Conservation (phyloP, 1,140 invertebrate species). For the Lucilia cuprina region DNA sequence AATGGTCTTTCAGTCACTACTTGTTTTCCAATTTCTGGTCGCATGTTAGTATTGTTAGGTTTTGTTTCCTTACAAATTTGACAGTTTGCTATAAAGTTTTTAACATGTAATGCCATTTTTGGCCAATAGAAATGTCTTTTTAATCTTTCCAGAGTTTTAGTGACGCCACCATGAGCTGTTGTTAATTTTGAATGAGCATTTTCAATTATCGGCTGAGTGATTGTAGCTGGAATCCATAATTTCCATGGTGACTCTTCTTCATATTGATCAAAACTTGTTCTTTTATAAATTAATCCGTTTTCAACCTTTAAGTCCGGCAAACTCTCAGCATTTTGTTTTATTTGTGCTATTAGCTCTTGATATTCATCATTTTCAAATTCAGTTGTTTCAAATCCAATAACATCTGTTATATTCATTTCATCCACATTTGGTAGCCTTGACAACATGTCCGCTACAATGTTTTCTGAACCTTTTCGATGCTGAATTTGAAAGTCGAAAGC, state of each 20-base stretch:
- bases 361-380: conserved; percentile 6
- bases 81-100: neutral
- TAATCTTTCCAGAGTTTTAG: neutral
- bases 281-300: conserved; percentile 3
- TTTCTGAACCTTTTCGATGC: conserved; percentile 14
- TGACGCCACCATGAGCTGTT: neutral
- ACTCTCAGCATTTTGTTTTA: neutral
- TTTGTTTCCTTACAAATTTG: neutral
- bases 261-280: neutral
- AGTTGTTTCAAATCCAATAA: neutral
- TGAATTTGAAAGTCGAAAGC: conserved; percentile 22
- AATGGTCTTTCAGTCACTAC: neutral
- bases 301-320: neutral
- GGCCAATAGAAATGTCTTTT: neutral
- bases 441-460: neutral
- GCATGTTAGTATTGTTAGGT: neutral
- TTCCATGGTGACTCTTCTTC: neutral
- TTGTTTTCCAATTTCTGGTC: neutral
- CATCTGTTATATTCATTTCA: neutral
- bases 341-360: neutral
- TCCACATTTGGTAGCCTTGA: neutral
- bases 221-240: neutral
- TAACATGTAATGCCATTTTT: neutral
- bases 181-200: too few relatives aligned
- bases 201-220: neutral